Base-by-base conservation (phyloP, 35 echinoderm and acorn worm genomes). In the Amphiura filiformis region DNA sequence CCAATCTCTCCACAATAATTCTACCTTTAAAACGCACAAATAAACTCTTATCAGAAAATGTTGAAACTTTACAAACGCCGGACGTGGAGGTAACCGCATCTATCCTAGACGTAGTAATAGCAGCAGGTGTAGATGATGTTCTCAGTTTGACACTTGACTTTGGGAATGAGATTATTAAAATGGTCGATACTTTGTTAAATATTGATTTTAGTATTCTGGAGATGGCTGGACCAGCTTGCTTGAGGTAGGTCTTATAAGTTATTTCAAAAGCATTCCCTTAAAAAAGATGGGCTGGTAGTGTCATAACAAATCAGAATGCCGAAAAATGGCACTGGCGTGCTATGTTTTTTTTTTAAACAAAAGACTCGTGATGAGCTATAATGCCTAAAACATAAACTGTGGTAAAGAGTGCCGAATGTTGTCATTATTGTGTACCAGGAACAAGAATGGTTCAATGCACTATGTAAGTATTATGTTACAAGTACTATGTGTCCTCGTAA, bases 171-270 rank as follows among this genome's bases (percentile, higher is more conserved):
- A 78, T 97, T 3, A 86, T 91, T 33, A 86, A 84, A 0, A 49
- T 97, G 39, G 91, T 88, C 1, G 86, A 93, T 37, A 89, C 90
- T 37, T 84, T 97, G 31, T 76, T 97, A 56, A 88, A 97, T 17
- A 31, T 91, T 0, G 80, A 93, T 26, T 36, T 47, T 0, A 52
- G 30, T 34, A 28, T 91, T 5, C 80, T 97, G 0, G 76, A 87
- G 32, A 86, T 32, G 38, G 88, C 89, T 1, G 81, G 93, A 26
- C 76, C 39, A 36, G 92, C 95, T 18, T 91, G 88, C 65, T 82
- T 88, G 37, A 97, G 89, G 95, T 97, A 75, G 30, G 44, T 30
- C 4, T 47, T 9, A 9, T 47, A 47, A 47, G 41, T 47, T 47
- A 47, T 47, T 47, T 4, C 41, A n/a, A n/a, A n/a, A n/a, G n/a